Conservation (phyloP, 2,113 vertebrate genomes). For the Patagioenas fasciata region DNA sequence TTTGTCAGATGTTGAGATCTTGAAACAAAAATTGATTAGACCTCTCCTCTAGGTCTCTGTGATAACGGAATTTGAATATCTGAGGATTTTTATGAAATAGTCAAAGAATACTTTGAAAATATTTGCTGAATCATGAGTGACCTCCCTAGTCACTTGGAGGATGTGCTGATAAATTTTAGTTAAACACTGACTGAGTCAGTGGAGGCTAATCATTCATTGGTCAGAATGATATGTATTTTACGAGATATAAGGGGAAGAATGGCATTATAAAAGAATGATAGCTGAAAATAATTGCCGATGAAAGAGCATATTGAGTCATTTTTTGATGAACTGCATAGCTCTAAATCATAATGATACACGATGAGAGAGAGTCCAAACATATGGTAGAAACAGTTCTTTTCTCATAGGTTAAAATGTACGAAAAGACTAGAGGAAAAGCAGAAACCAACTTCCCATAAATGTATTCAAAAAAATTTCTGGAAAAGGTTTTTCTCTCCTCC, state of each 20-base stretch:
- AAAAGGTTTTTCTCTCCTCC: background rate
- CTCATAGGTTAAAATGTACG: background rate
- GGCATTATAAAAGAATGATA: background rate
- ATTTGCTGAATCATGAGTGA: background rate
- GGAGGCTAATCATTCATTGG: background rate
- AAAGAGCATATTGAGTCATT: background rate
- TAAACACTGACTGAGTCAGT: background rate
- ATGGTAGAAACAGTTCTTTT: background rate
- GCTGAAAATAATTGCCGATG: background rate
- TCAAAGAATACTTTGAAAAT: background rate
- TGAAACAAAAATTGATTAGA: background rate
- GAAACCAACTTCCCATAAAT: background rate
- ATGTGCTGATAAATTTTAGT: background rate
- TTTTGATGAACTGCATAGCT: background rate
- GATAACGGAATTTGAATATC: background rate
- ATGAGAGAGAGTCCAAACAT: background rate
- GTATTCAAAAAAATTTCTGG: background rate
- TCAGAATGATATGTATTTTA: background rate
- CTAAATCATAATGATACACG: background rate
- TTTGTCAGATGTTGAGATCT: background rate
- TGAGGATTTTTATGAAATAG: background rate
- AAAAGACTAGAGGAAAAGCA: background rate
- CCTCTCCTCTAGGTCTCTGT: background rate
- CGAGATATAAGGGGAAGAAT: background rate
- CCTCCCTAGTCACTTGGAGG: background rate